Percentiles rank a stretch among this genome's conserved stretches.
phyloP scores from a whole-genome alignment of 53 echinoderm and acorn worm genomes.

The Pentamera pediparva region DNA sequence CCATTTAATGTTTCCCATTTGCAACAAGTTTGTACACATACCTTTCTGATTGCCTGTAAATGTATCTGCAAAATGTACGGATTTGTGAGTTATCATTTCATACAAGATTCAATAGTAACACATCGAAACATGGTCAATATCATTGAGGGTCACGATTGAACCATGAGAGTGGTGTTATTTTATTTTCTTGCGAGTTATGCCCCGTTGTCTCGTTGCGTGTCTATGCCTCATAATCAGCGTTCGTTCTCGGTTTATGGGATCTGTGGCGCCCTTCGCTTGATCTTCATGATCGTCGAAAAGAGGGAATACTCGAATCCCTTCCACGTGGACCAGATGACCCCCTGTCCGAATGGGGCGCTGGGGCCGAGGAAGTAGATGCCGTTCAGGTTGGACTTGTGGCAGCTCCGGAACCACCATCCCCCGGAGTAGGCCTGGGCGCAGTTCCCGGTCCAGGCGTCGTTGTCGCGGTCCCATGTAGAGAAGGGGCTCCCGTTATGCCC shows the following conservation, averaged over 20 bases:
- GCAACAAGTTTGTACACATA: too few relatives aligned
- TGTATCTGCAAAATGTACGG: too few relatives aligned
- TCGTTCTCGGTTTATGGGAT: conserved; percentile 1
- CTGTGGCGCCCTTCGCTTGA: conserved; percentile 52
- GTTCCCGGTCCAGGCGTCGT: conserved; percentile 75
- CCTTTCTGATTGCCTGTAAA: too few relatives aligned
- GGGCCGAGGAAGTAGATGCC: conserved; percentile 67
- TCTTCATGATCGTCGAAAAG: conserved; percentile 63
- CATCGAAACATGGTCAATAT: too few relatives aligned
- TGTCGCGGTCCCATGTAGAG: conserved; percentile 77
- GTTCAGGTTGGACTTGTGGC: conserved; percentile 76
- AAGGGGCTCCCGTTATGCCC: conserved; percentile 69
- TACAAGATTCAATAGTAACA: too few relatives aligned
- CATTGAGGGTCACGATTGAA: too few relatives aligned
- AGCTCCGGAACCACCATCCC: conserved; percentile 82
- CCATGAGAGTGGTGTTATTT: too few relatives aligned
- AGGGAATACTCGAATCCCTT: conserved; percentile 75
- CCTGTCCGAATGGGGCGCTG: conserved; percentile 54
- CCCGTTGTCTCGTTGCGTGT: too few relatives aligned
- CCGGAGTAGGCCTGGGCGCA: conserved; percentile 73
- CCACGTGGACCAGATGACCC: conserved; percentile 73
- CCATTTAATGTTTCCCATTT: too few relatives aligned
- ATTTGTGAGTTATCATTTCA: too few relatives aligned
- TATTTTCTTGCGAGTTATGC: too few relatives aligned
- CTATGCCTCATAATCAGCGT: background rate